Evolutionary conservation across 2,113 vertebrate species (phyloP).

Genomic region (Silurus glanis): DNA sequence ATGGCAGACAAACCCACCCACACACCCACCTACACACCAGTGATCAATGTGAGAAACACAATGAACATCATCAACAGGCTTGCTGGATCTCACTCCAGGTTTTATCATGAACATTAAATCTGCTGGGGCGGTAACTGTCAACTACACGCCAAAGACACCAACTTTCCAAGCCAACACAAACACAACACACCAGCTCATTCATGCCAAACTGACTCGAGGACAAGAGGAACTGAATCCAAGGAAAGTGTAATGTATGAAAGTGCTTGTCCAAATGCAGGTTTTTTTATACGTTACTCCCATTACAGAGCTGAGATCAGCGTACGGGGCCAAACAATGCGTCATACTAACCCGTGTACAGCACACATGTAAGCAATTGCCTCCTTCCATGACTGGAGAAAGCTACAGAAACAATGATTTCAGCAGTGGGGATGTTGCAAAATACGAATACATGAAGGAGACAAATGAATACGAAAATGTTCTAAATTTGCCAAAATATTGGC

Average conservation of each 20-base stretch:
- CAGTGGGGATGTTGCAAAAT: background rate
- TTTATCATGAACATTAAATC: background rate
- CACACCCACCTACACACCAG: background rate
- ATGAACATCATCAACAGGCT: background rate
- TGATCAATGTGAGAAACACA: background rate
- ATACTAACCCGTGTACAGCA: background rate
- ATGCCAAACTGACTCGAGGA: background rate
- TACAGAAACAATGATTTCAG: background rate
- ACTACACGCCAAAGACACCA: background rate
- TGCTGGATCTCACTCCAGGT: background rate
- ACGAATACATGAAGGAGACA: background rate
- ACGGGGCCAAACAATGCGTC: background rate
- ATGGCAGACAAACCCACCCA: background rate
- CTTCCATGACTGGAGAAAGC: background rate
- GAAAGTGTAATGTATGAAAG: slow-evolving; percentile 8
- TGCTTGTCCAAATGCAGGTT: background rate
- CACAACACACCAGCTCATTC: background rate
- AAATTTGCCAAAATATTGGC: background rate
- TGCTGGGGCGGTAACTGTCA: background rate
- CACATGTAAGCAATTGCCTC: background rate
- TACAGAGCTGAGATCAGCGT: background rate
- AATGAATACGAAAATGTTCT: background rate
- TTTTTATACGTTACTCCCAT: background rate
- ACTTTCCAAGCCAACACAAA: slow-evolving; percentile 10
- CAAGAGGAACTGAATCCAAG: slow-evolving; percentile 8